Evolutionary conservation across 1,140 invertebrate species (phyloP), one percentile per base, ranked within the genome.

Genomic region (Drosophila jambulina): DNA sequence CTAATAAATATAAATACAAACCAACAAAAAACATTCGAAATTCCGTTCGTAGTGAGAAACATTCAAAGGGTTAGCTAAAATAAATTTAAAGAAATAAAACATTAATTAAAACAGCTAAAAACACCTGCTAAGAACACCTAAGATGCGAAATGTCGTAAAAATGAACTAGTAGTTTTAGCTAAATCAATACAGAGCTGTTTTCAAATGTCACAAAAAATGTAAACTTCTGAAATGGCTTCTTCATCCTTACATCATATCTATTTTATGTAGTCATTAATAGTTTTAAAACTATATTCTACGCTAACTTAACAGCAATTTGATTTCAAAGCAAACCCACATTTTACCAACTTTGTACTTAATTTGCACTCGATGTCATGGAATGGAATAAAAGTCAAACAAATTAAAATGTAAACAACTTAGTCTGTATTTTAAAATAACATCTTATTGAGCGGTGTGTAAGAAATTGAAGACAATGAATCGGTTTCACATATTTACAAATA

Each of bases 11-110:
- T 45, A 46, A 36, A 53, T 74, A 57, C 65, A 72, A 60, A 23
- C 49, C 5, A 68, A 46, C 69, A 48, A 34, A 68, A 68, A 84
- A 86, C 83, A 86, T 86, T 86, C 83, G 83, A 87, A 86, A 86
- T 76, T 87, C 58, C 75, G 75, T 78, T 80, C 76, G 68, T 72
- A 80, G 64, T 60, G 65, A 71, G 45, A 59, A 58, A 63, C 74
- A 49, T 63, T 53, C 34, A 76, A 76, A 34, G 42, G 49, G 42
- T 58, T 57, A 77, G 57, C 36, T 60, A 57, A 21, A 45, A 5
- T 19, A 43, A 12, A 43, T 2, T 12, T 19, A 19, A 43, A 19
- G 38, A n/a, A 49, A n/a, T 29, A 42, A n/a, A 29, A n/a, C 9
- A 34, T 21, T 17, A 36, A 53, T 58, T 13, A 46, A 51, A n/a